A percentile compares a stretch with the other conserved stretches of the same genome.
phyloP scores from a whole-genome alignment of 2,113 vertebrate genomes.

The Myiagra hebetior region DNA sequence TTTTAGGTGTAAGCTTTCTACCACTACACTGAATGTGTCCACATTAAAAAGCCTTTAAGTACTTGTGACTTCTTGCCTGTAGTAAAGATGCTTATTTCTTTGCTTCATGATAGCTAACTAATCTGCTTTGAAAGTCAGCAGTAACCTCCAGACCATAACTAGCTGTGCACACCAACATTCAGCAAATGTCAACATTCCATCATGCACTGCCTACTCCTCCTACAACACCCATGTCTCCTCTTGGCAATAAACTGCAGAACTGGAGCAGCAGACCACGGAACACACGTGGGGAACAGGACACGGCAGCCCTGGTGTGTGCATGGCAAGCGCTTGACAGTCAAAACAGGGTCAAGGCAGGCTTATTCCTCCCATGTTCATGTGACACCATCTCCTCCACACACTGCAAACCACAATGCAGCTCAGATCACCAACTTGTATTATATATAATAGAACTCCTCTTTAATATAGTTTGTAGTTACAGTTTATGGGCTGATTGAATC shows the following conservation, averaged over 20 bases:
- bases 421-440: not conserved
- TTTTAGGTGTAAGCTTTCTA: not conserved
- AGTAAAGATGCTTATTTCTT: not conserved
- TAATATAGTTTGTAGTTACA: not conserved
- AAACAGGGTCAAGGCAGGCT: not conserved
- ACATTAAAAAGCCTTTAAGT: not conserved
- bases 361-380: not conserved
- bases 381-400: not conserved
- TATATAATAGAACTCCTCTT: not conserved
- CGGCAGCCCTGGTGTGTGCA: rapidly evolving
- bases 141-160: not conserved
- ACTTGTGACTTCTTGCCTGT: not conserved
- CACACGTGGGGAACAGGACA: not conserved
- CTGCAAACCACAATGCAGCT: not conserved
- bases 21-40: not conserved
- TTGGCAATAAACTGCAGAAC: not conserved
- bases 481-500: not conserved
- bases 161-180: not conserved
- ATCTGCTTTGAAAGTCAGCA: not conserved
- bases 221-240: not conserved
- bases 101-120: not conserved
- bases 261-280: not conserved
- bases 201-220: not conserved
- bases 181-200: not conserved
- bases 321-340: not conserved